phyloP scores from a whole-genome alignment of 30 jellyfish, hydroid and myxozoan species.

The Phacellophora camtschatica region DNA sequence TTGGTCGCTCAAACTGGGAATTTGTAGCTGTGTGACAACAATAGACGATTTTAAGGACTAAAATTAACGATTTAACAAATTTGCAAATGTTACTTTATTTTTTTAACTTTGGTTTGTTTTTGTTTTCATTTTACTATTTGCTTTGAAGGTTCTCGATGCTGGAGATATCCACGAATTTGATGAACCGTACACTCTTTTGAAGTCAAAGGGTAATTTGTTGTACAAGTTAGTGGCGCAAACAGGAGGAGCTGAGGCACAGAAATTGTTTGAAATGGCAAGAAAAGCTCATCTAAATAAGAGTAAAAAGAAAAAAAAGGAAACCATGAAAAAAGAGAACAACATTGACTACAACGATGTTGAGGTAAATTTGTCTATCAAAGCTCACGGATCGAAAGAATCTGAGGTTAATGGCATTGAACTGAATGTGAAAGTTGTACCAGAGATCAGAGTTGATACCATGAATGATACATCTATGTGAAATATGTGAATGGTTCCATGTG shows the following conservation, averaged over 20 bases:
- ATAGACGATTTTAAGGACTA: too few species aligned
- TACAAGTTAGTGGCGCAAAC: conserved; percentile 89
- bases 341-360: not conserved
- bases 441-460: not conserved
- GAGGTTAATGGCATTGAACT: not conserved
- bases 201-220: conserved; percentile 51
- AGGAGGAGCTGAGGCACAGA: conserved; percentile 87
- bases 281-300: conserved; percentile 26
- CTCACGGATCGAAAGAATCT: not conserved
- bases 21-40: too few species aligned
- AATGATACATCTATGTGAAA: not conserved
- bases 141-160: conserved; percentile 86
- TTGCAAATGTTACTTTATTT: too few species aligned
- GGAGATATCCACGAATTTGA: conserved; percentile 79
- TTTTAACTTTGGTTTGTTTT: too few species aligned
- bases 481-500: too few species aligned
- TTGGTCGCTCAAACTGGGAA: too few species aligned
- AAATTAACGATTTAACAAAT: too few species aligned
- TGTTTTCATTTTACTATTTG: not conserved
- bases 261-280: conserved; percentile 80
- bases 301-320: not conserved
- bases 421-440: not conserved
- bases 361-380: not conserved
- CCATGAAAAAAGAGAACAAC: not conserved
- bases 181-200: conserved; percentile 75